Conservation (phyloP, 2,113 vertebrate genomes). For the Paralichthys olivaceus region DNA sequence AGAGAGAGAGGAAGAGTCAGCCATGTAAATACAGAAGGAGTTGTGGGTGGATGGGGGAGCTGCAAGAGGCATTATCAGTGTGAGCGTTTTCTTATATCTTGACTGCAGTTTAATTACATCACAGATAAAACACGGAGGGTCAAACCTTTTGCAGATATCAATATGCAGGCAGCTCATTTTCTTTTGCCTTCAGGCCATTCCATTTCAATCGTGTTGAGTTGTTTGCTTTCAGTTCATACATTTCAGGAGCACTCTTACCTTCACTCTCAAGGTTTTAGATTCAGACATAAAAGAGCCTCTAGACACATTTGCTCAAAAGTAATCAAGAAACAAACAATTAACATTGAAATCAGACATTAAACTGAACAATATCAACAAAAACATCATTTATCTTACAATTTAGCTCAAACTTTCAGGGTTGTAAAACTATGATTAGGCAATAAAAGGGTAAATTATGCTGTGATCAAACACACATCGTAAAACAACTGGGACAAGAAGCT, state of each 20-base stretch:
- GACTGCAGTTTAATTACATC: not conserved
- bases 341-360: too few species aligned
- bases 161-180: constrained; percentile 4
- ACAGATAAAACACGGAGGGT: constrained; percentile 5
- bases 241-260: too few species aligned
- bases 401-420: not conserved
- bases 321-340: too few species aligned
- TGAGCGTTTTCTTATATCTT: not conserved
- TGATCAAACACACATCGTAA: constrained; percentile 6
- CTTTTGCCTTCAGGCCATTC: too few species aligned
- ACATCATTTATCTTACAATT: too few species aligned
- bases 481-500: constrained; percentile 3
- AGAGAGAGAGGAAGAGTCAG: constrained; percentile 3
- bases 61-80: not conserved
- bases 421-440: not conserved
- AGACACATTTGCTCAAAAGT: too few species aligned
- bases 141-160: not conserved
- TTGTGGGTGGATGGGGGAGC: not conserved
- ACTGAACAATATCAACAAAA: too few species aligned
- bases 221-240: too few species aligned
- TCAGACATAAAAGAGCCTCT: too few species aligned
- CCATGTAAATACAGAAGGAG: not conserved
- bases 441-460: not conserved
- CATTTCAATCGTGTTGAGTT: too few species aligned
- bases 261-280: too few species aligned